phyloP scores from a whole-genome alignment of 2,888 invertebrate species.

The Acanthoscelides obtectus region DNA sequence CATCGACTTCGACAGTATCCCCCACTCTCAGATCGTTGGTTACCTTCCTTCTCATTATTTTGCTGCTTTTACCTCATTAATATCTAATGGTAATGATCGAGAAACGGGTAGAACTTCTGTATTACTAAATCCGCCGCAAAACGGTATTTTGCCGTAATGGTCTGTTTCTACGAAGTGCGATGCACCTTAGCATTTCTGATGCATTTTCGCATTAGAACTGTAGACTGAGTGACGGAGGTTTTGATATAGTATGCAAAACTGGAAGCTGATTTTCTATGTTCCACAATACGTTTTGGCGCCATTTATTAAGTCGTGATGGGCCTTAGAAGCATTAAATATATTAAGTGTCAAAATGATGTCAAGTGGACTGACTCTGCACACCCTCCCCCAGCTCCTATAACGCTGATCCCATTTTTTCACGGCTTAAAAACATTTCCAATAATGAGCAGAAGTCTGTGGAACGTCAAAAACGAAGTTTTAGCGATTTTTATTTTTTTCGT shows the following conservation, averaged over 20 bases:
- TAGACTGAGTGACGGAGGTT: not conserved
- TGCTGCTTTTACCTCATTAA: not conserved
- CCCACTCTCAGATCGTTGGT: not conserved
- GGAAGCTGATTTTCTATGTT: too few relatives aligned
- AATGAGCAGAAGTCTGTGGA: too few relatives aligned
- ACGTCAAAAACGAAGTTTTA: too few relatives aligned
- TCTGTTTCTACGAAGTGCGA: not conserved
- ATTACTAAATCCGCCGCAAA: not conserved
- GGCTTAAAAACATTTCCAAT: too few relatives aligned
- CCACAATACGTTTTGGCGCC: too few relatives aligned
- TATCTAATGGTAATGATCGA: not conserved
- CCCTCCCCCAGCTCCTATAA: too few relatives aligned
- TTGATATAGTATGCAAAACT: not conserved
- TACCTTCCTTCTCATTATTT: not conserved
- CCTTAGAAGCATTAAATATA: too few relatives aligned
- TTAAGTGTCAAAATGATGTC: too few relatives aligned
- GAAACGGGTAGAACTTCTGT: not conserved
- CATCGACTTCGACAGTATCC: not conserved
- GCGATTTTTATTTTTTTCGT: too few relatives aligned
- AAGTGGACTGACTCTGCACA: too few relatives aligned
- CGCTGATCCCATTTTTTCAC: too few relatives aligned
- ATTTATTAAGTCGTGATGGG: too few relatives aligned
- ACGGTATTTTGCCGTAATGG: not conserved
- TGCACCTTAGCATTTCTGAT: not conserved
- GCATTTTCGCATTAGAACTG: not conserved